Evolutionary conservation across 1,140 invertebrate genomes (phyloP).

Genomic region (Drosophila willistoni): DNA sequence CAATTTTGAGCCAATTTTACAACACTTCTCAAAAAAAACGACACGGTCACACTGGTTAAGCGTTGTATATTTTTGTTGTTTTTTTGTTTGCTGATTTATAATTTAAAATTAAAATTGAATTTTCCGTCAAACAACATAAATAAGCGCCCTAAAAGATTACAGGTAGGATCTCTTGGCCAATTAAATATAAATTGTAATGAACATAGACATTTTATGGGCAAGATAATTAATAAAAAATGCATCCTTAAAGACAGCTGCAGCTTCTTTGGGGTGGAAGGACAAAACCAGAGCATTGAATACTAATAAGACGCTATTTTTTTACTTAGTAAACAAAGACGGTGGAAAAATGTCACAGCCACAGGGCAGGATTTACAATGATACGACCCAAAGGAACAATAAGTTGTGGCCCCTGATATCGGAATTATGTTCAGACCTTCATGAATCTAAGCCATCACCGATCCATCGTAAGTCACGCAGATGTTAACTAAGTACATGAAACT

Average conservation of each 20-base stretch:
- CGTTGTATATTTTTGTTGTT: conserved; percentile 1
- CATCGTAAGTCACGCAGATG: background rate
- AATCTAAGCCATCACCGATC: background rate
- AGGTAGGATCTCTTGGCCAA: background rate
- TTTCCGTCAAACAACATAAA: background rate
- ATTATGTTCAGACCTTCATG: background rate
- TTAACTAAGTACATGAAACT: background rate
- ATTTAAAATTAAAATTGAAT: conserved; percentile 6
- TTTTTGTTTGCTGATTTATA: conserved; percentile 9
- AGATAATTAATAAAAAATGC: background rate
- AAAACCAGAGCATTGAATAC: background rate
- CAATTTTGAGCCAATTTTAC: too few species aligned
- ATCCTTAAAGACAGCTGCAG: conserved; percentile 4
- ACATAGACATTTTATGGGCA: background rate
- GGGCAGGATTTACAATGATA: background rate
- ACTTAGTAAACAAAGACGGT: background rate
- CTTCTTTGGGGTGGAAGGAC: background rate
- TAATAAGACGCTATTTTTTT: background rate
- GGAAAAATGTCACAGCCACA: background rate
- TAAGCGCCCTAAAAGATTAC: background rate
- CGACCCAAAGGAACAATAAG: background rate
- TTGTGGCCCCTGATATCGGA: background rate
- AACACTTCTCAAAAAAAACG: too few species aligned
- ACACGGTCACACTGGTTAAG: background rate
- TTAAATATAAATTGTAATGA: background rate